Evolutionary conservation across 1,140 invertebrate genomes (phyloP), one percentile per base, ranked within the genome.

Genomic region (Habropoda laboriosa): DNA sequence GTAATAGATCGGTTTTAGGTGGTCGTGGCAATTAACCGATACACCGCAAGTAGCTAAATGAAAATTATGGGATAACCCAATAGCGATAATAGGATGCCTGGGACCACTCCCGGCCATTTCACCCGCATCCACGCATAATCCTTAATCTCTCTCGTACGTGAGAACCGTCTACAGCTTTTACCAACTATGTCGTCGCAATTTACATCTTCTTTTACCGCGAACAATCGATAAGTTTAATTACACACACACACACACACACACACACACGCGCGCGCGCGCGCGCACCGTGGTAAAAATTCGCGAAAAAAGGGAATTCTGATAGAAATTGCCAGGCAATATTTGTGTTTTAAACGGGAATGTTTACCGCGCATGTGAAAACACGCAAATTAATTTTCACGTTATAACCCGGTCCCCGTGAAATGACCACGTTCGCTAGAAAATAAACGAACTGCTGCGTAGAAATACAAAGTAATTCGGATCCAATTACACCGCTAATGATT

Each of bases 31-130:
- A 45, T 68, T 76, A 76, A 57, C 32, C 63, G 30, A 57, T 42
- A 51, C 16, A 16, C 18, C 32, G 24, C 58, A 67, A 66, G n/a
- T 42, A 57, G 27, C 51, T 76, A 68, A 66, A 68, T 35, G 61
- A 76, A 76, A 68, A 57, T 76, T 67, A 68, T 68, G 63, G 63
- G 63, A 6, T 66, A 30, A 67, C 27, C 40, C 38, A 24, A 35
- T 76, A 18, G 45, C 30, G 32, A 57, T 76, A 76, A 76, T 68
- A 42, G 45, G 63, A 40, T 75, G 12, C 47, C 38, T 45, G 35
- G 73, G 60, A 53, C 49, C 49, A 51, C 35, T 73, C 45, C 45
- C n/a, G 35, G 18, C 35, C n/a, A 38, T 66, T 55, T 27, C 35
- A 2, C 35, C 57, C 2, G 18, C 21, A 21, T 38, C 5, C n/a